Conservation (phyloP, 2,113 vertebrate species). For the Coptodon bakossiorum region DNA sequence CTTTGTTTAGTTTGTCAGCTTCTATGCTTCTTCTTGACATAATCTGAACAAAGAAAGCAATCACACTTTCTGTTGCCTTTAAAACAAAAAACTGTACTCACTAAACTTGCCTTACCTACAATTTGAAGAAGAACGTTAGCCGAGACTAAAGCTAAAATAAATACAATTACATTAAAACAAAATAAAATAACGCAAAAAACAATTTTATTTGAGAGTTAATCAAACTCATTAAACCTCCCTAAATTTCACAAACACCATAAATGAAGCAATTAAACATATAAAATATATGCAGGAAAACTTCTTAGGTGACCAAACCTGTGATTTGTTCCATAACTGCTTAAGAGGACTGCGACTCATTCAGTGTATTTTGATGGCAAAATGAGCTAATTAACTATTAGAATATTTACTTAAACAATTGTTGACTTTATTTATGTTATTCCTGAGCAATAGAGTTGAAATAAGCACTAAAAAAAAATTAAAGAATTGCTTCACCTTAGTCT, state of each 20-base stretch:
- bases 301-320: not conserved
- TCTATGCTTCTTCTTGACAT: not conserved
- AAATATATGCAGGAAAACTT: accelerated
- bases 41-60: conserved; percentile 1
- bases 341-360: not conserved
- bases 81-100: not conserved
- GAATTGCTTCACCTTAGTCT: not conserved
- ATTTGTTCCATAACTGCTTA: not conserved
- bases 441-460: not conserved
- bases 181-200: accelerated
- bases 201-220: accelerated
- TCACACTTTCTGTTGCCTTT: not conserved
- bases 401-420: not conserved
- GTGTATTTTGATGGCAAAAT: accelerated
- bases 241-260: not conserved
- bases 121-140: not conserved
- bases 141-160: not conserved
- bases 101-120: not conserved
- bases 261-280: not conserved
- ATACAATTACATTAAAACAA: not conserved
- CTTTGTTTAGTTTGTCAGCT: not conserved
- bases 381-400: not conserved
- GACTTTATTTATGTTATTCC: not conserved
- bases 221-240: not conserved
- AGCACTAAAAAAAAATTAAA: not conserved